These are phyloP conservation scores for Nylanderia fulva DNA, from an alignment of 1,140 invertebrate species.

Conservation along the genomic window DNA sequence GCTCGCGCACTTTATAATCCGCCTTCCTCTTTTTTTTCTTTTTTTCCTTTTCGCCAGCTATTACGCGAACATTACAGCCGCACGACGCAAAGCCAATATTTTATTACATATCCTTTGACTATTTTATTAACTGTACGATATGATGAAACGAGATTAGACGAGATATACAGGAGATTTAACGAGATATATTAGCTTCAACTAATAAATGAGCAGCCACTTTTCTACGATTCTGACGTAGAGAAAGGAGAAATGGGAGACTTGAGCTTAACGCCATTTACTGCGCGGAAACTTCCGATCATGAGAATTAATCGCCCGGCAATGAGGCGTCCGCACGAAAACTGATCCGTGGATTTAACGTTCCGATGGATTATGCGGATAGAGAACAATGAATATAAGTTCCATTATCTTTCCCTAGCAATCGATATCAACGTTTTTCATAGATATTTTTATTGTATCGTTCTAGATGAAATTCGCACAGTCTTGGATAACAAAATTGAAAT, in stretches of 20 bases:
- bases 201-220: slow-evolving; percentile 44
- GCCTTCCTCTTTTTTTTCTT: no score
- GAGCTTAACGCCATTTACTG: slow-evolving; percentile 45
- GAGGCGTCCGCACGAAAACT: slow-evolving; percentile 43
- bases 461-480: background rate
- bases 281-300: slow-evolving; percentile 40
- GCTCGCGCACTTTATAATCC: slow-evolving; percentile 13
- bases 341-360: slow-evolving; percentile 61
- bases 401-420: slow-evolving; percentile 25
- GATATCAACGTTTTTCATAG: background rate
- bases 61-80: slow-evolving; percentile 12
- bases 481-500: background rate
- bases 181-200: slow-evolving; percentile 26
- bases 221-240: slow-evolving; percentile 8
- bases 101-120: slow-evolving; percentile 5
- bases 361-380: slow-evolving; percentile 39
- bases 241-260: background rate
- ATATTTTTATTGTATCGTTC: background rate
- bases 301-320: slow-evolving; percentile 64
- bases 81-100: background rate
- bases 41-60: slow-evolving; percentile 5
- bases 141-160: background rate
- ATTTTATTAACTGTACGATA: background rate
- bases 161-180: background rate
- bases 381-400: slow-evolving; percentile 30